phyloP scores from a whole-genome alignment of 1,140 invertebrate genomes.

The Mylabris phalerata region DNA sequence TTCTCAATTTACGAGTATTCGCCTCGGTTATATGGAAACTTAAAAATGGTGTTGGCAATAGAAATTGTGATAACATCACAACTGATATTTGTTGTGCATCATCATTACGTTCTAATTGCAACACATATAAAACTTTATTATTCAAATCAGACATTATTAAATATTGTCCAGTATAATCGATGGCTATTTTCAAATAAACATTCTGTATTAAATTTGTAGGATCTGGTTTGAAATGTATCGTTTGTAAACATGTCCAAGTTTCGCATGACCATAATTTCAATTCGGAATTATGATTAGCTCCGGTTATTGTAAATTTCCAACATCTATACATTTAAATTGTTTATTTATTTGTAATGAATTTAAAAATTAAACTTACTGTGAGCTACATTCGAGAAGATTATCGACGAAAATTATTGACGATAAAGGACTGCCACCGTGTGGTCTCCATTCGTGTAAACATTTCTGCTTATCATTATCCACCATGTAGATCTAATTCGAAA shows the following conservation, averaged over 20 bases:
- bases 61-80: constrained; percentile 72
- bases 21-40: constrained; percentile 82
- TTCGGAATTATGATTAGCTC: constrained; percentile 81
- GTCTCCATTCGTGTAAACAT: constrained; percentile 85
- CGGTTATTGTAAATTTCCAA: constrained; percentile 92
- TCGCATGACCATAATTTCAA: constrained; percentile 93
- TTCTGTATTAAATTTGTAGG: constrained; percentile 40
- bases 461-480: constrained; percentile 56
- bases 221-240: constrained; percentile 59
- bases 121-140: constrained; percentile 67
- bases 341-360: constrained; percentile 7
- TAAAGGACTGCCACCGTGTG: constrained; percentile 78
- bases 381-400: constrained; percentile 73
- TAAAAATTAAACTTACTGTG: constrained; percentile 61
- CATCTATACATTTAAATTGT: constrained; percentile 50
- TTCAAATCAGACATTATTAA: constrained; percentile 79
- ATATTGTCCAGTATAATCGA: constrained; percentile 77
- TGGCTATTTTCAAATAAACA: constrained; percentile 59
- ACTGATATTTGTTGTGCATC: constrained; percentile 49
- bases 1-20: constrained; percentile 45
- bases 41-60: constrained; percentile 72
- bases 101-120: constrained; percentile 58
- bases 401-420: constrained; percentile 87
- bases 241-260: constrained; percentile 87
- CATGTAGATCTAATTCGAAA: constrained; percentile 56